phyloP scores from a whole-genome alignment of 2,888 invertebrate genomes.

The Sceliomorpha sp. region DNA sequence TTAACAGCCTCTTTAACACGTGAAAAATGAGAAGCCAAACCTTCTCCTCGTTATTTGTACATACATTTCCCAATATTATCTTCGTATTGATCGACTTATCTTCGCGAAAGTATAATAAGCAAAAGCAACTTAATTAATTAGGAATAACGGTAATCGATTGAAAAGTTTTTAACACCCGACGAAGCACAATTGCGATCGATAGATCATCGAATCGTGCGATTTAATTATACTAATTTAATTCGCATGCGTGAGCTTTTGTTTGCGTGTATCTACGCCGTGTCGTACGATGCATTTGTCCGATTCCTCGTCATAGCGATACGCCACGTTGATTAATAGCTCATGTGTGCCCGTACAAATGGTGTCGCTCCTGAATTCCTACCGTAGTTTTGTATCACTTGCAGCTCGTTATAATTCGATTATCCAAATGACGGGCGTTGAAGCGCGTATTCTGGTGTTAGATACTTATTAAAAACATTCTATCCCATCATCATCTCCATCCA shows the following conservation, averaged over 20 bases:
- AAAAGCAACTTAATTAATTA: conserved; percentile 22
- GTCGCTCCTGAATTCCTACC: conserved; percentile 9
- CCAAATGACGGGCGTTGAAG: too few species aligned
- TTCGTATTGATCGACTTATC: neutral
- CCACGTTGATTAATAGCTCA: conserved; percentile 9
- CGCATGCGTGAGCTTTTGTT: conserved; percentile 26
- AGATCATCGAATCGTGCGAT: conserved; percentile 15
- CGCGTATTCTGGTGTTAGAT: too few species aligned
- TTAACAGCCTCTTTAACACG: too few species aligned
- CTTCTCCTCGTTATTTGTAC: too few species aligned
- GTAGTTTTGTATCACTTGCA: neutral
- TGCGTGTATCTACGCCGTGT: neutral
- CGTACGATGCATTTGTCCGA: conserved; percentile 10
- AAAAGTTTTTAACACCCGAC: too few species aligned
- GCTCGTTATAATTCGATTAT: neutral
- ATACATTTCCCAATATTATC: too few species aligned
- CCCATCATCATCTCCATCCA: too few species aligned
- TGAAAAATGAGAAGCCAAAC: too few species aligned
- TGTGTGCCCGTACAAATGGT: conserved; percentile 16
- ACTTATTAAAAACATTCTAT: too few species aligned
- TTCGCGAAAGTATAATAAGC: neutral
- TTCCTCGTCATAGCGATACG: conserved; percentile 24
- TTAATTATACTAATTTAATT: conserved; percentile 42
- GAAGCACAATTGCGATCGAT: too few species aligned
- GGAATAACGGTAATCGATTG: too few species aligned